These are phyloP conservation scores for Glossophaga mutica DNA, from an alignment of 2,797 vertebrate genomes.

Conservation along the genomic window DNA sequence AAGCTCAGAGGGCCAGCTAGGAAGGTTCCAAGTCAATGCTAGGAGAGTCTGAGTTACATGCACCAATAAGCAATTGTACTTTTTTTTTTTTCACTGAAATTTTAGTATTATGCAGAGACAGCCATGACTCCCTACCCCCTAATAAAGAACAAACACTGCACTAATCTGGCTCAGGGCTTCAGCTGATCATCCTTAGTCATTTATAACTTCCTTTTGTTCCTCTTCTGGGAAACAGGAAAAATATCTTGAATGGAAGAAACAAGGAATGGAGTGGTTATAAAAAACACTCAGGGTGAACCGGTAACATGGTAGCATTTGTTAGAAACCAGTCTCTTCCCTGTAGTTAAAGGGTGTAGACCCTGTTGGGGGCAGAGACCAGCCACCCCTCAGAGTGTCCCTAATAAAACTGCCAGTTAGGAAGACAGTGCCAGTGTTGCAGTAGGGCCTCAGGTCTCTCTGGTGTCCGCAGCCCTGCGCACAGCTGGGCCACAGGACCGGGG, in stretches of 20 bases:
- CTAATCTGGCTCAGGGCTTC: constrained; percentile 21
- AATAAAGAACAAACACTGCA: constrained; percentile 42
- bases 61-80: not conserved
- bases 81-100: not conserved
- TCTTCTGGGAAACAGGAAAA: constrained; percentile 16
- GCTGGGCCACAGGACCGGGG: not conserved
- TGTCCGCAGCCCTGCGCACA: not conserved
- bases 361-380: not conserved
- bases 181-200: not conserved
- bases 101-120: not conserved
- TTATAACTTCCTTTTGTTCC: not conserved
- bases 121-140: not conserved
- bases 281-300: not conserved
- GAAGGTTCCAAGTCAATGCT: not conserved
- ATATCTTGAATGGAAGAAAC: not conserved
- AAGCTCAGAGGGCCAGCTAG: not conserved
- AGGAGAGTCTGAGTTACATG: not conserved
- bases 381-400: not conserved
- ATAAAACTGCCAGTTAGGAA: not conserved
- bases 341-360: not conserved
- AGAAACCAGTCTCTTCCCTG: not conserved
- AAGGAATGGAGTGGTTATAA: not conserved
- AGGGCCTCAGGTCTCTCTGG: not conserved
- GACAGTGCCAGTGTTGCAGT: not conserved
- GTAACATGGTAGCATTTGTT: not conserved